phyloP scores from a whole-genome alignment of 2,888 invertebrate species.

The Limnephilus marmoratus region DNA sequence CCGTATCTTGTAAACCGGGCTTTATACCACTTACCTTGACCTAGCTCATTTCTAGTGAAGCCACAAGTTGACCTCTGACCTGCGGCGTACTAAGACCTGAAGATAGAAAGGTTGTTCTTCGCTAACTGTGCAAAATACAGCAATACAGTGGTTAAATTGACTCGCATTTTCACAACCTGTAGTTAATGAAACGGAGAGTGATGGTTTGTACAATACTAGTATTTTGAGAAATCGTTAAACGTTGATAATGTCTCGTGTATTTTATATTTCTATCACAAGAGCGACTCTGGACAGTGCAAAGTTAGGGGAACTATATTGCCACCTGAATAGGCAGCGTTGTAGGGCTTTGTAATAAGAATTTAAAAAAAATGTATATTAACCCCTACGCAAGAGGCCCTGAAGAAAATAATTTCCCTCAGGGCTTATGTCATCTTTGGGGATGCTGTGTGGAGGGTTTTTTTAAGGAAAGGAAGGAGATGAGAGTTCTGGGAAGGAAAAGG shows the following conservation, averaged over 20 bases:
- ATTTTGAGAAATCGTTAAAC: background rate
- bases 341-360: no score
- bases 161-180: conserved; percentile 2
- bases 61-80: background rate
- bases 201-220: background rate
- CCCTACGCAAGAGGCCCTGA: no score
- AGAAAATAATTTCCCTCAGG: no score
- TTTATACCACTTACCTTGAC: background rate
- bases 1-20: background rate
- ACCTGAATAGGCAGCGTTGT: no score
- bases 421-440: no score
- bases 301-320: no score
- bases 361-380: no score
- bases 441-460: no score
- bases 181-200: background rate
- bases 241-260: background rate
- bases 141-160: background rate
- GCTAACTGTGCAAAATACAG: background rate
- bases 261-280: background rate
- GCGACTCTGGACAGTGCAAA: no score
- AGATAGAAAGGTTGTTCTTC: background rate
- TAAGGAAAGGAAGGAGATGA: no score
- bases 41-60: background rate
- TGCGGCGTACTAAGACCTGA: background rate
- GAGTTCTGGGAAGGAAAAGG: no score